Evolutionary conservation across 2,113 vertebrate species (phyloP).

Genomic region (Hylia prasina): DNA sequence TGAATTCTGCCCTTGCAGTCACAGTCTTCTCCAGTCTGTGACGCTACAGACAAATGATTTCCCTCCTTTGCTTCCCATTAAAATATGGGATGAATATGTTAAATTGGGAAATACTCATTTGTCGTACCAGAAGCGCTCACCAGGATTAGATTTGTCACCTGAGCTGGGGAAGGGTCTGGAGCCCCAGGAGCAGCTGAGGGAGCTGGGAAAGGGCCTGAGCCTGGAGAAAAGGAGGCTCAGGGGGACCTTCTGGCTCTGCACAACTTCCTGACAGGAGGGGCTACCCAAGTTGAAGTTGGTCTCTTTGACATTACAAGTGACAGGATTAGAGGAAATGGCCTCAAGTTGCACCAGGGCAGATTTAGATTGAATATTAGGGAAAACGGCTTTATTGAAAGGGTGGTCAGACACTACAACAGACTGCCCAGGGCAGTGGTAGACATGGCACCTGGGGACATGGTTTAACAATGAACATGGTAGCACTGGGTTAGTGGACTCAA

Average conservation of each 20-base stretch:
- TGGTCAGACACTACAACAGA: not conserved
- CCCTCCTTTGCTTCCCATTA: not conserved
- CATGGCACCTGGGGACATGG: not conserved
- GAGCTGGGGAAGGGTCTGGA: not conserved
- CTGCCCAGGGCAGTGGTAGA: not conserved
- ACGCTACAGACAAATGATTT: not conserved
- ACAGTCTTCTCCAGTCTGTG: not conserved
- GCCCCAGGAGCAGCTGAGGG: rapidly evolving
- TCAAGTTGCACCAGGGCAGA: not conserved
- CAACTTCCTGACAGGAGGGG: not conserved
- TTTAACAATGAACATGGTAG: not conserved
- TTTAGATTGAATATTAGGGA: too few species aligned
- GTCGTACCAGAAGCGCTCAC: not conserved
- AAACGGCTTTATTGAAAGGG: not conserved
- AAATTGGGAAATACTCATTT: not conserved
- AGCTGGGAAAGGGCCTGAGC: not conserved
- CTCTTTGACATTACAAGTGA: not conserved
- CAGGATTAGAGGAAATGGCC: not conserved
- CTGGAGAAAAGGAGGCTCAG: not conserved
- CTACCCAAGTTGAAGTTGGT: rapidly evolving
- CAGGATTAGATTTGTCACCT: not conserved
- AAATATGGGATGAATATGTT: not conserved
- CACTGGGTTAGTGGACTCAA: not conserved
- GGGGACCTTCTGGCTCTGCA: rapidly evolving
- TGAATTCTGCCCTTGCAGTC: not conserved